Evolutionary conservation across 2,797 vertebrate genomes (phyloP).

Genomic region (Liasis olivaceus): DNA sequence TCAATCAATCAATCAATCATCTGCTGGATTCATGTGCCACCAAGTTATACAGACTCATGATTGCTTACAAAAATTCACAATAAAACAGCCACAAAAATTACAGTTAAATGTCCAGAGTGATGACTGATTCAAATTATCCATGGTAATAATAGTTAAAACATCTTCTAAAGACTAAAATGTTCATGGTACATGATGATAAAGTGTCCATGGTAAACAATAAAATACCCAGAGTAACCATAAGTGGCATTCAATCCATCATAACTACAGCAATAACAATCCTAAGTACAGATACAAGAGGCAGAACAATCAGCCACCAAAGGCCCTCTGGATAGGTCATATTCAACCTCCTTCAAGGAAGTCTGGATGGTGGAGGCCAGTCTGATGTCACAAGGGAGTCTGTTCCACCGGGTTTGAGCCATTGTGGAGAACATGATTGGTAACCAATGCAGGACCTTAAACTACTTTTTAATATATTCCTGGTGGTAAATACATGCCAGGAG

Average conservation of each 20-base stretch:
- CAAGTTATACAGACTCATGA: background rate
- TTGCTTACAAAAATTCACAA: background rate
- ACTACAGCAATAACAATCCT: too few species aligned
- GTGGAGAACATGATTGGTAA: background rate
- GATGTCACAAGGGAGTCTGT: background rate
- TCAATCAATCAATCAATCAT: too few species aligned
- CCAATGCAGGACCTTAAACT: background rate
- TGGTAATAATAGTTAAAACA: background rate
- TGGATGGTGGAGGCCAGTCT: too few species aligned
- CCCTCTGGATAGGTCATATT: too few species aligned
- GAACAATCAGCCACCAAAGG: too few species aligned
- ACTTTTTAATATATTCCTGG: background rate
- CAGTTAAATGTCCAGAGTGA: background rate
- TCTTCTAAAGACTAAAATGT: background rate
- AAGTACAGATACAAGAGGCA: too few species aligned
- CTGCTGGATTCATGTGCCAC: background rate
- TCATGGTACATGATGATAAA: background rate
- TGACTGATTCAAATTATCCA: background rate
- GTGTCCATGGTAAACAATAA: background rate
- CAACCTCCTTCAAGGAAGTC: too few species aligned
- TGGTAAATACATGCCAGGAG: background rate
- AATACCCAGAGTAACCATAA: background rate
- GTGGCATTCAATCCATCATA: too few species aligned
- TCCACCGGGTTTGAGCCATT: background rate
- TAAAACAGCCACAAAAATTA: background rate